Base-by-base conservation (phyloP, 2,888 invertebrate genomes). In the Apocheima hispidaria region DNA sequence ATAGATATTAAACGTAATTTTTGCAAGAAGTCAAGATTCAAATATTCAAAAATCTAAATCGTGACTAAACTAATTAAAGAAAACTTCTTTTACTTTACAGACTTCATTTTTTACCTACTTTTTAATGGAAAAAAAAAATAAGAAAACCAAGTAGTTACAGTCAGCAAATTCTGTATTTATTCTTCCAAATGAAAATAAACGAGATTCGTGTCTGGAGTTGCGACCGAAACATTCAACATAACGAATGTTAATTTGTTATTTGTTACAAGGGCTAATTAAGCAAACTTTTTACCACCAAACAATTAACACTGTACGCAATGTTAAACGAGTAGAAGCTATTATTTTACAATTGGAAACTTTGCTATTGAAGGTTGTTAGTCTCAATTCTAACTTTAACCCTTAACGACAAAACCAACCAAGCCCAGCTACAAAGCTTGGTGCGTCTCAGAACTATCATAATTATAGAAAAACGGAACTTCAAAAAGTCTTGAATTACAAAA, bases 191-290 rank as follows among this genome's bases (percentile, higher is more conserved):
- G 9, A 36, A 36, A 49, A 49, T 49, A 35, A 49, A 49, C 35
- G 21, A 35, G 46, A 44, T 36, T 33, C 14, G 26, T 30, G 48
- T 40, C 46, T 48, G 20, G 41, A 59, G 40, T 48, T 38, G 36
- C 38, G 38, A 40, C 51, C 35, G 38, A 35, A 59, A 59, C 58
- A 52, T 51, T 57, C 12, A 59, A 46, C 53, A 44, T 20, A 49
- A 51, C 50, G 50, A 50, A 41, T 53, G 59, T 48, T 48, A 48
- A 59, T 48, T 59, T 48, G 40, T 46, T 48, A 59, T 46, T 58
- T 51, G 52, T 52, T 38, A 36, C 35, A 16, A 46, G 35, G 21
- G 51, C 26, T 59, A 41, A 53, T 59, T 48, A 48, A 59, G 28
- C 33, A 35, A 59, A 53, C 48, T 53, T 59, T 59, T 53, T 23